Conservation (phyloP, 1,140 invertebrate genomes). For the Drosophila littoralis region DNA sequence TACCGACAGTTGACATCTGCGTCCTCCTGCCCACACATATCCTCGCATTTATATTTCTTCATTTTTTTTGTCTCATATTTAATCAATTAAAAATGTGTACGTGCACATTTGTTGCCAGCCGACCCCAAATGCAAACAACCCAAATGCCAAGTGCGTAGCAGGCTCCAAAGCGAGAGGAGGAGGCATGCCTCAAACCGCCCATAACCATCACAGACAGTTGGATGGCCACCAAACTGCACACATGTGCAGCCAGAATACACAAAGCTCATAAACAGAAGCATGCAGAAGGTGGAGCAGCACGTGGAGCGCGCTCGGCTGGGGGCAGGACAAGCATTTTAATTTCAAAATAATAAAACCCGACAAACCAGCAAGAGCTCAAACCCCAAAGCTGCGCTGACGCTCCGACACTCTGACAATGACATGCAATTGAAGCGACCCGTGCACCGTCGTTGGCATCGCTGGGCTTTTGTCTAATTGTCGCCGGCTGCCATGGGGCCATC, state of each 20-base stretch:
- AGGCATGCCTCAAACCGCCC: conserved; percentile 16
- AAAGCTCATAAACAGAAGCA: conserved; percentile 38
- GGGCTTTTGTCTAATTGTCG: conserved; percentile 79
- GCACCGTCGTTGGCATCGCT: conserved; percentile 6
- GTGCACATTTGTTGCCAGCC: conserved; percentile 48
- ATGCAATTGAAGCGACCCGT: conserved; percentile 66
- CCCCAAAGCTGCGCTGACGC: conserved; percentile 23
- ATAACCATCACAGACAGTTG: conserved; percentile 20
- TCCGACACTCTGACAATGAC: conserved; percentile 59
- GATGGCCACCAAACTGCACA: conserved; percentile 29
- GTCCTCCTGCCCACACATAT: background rate
- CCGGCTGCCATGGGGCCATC: conserved; percentile 31
- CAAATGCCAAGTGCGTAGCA: conserved; percentile 51
- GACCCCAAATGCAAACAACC: conserved; percentile 44
- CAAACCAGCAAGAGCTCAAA: conserved; percentile 32
- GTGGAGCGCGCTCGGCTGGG: background rate
- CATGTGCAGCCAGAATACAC: conserved; percentile 7
- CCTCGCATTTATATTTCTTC: conserved; percentile 13
- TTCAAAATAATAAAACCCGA: conserved; percentile 70
- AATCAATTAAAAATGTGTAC: conserved; percentile 77
- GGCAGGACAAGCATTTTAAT: conserved; percentile 59
- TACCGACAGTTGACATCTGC: conserved; percentile 19
- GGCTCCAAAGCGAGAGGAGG: background rate
- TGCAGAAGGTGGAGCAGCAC: background rate
- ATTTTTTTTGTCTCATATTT: conserved; percentile 55